phyloP scores from a whole-genome alignment of 2,113 vertebrate species.

The Psittacus erithacus region DNA sequence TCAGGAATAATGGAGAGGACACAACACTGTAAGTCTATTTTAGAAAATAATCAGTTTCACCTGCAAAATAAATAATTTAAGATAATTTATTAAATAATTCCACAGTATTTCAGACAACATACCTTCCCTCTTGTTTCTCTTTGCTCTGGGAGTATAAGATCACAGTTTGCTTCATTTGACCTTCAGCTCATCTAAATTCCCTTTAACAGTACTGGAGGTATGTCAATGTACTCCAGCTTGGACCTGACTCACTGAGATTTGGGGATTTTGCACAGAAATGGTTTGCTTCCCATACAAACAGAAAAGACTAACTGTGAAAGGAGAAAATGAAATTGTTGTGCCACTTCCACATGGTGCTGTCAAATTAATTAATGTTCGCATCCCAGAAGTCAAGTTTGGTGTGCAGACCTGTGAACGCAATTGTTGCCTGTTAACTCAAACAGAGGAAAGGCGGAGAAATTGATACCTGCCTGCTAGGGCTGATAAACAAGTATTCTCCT shows the following conservation, averaged over 20 bases:
- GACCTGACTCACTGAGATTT: neutral
- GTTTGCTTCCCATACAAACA: neutral
- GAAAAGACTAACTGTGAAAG: neutral
- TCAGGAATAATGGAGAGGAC: neutral
- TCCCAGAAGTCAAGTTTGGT: neutral
- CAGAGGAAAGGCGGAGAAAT: neutral
- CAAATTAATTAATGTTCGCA: neutral
- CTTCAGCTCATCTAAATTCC: neutral
- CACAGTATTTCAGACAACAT: neutral
- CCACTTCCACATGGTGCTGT: neutral
- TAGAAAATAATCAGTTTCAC: neutral
- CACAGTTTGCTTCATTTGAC: neutral
- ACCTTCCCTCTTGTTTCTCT: neutral
- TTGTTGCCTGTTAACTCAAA: fast-evolving
- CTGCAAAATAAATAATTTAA: neutral
- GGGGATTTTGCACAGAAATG: neutral
- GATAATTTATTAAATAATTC: neutral
- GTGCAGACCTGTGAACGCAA: neutral
- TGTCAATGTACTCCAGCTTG: neutral
- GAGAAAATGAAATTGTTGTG: neutral
- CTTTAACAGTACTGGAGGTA: neutral
- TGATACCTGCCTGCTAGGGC: neutral
- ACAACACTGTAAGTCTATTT: neutral
- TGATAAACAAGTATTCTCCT: neutral
- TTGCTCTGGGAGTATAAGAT: neutral